phyloP scores from a whole-genome alignment of 2,113 vertebrate species.

The Anoplopoma fimbria region DNA sequence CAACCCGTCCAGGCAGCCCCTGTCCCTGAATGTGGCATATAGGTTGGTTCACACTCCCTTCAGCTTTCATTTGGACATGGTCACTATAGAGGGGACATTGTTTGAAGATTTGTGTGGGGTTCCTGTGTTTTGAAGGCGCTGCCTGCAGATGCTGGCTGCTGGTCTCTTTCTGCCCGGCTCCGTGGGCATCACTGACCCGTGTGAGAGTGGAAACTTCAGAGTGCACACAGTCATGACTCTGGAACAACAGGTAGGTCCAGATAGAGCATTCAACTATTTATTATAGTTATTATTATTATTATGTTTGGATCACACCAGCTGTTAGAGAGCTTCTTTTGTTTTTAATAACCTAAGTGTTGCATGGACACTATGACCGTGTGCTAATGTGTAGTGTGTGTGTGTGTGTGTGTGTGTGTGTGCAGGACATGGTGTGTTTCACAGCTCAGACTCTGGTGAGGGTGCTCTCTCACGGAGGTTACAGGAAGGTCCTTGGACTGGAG shows the following conservation, averaged over 20 bases:
- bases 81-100: rapidly evolving
- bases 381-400: neutral
- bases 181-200: slow-evolving; percentile 96
- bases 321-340: neutral
- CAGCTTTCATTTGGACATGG: rapidly evolving
- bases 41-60: slow-evolving; percentile 80
- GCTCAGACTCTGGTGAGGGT: slow-evolving; percentile 96
- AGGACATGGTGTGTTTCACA: slow-evolving; percentile 98
- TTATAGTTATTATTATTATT: too few species aligned
- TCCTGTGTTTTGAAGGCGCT: slow-evolving; percentile 84
- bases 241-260: slow-evolving; percentile 91
- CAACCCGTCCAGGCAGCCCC: slow-evolving; percentile 94
- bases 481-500: slow-evolving; percentile 96
- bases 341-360: neutral
- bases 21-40: slow-evolving; percentile 96
- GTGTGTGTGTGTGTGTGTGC: slow-evolving; percentile 43
- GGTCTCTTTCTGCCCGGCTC: slow-evolving; percentile 96
- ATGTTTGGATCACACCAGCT: neutral
- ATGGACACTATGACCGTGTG: neutral
- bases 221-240: slow-evolving; percentile 99
- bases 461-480: slow-evolving; percentile 93
- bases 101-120: neutral
- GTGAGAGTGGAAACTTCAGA: slow-evolving; percentile 96
- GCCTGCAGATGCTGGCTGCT: slow-evolving; percentile 96
- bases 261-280: neutral